Percentiles rank a stretch among this genome's conserved stretches.
These are phyloP conservation scores for Pseudomyrmex flavicornis DNA, from an alignment of 1,140 invertebrate species.

Conservation along the genomic window DNA sequence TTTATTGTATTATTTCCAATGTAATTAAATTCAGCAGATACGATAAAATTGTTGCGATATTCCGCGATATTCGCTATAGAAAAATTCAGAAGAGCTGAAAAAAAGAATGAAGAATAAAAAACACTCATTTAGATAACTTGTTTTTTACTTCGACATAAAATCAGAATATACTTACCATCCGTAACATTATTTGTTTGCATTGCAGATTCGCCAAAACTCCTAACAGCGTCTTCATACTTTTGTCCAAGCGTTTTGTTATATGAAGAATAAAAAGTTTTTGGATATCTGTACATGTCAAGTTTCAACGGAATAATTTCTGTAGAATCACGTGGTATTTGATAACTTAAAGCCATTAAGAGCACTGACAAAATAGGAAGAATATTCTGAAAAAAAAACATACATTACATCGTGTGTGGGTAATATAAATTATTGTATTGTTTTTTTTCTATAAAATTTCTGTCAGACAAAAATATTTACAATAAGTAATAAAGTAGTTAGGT, in stretches of 20 bases:
- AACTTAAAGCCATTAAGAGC: conserved; percentile 77
- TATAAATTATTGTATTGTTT: not conserved
- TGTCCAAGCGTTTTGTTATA: conserved; percentile 48
- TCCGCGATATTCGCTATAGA: conserved; percentile 72
- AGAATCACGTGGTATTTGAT: conserved; percentile 70
- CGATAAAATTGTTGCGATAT: conserved; percentile 79
- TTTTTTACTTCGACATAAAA: not conserved
- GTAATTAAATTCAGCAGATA: conserved; percentile 80
- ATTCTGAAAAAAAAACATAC: conserved; percentile 64
- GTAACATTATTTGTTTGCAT: conserved; percentile 57
- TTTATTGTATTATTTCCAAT: conserved; percentile 33
- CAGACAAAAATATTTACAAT: conserved; percentile 69
- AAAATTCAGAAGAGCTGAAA: conserved; percentile 75
- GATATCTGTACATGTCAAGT: conserved; percentile 74
- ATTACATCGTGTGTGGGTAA: not conserved
- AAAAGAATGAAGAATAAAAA: not conserved
- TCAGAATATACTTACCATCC: conserved; percentile 61
- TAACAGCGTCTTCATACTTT: conserved; percentile 69
- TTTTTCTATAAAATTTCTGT: conserved; percentile 30
- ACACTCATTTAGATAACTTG: conserved; percentile 21
- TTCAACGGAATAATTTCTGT: conserved; percentile 70
- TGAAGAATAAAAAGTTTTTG: conserved; percentile 74
- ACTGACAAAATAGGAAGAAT: conserved; percentile 76
- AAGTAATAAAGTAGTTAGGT: conserved; percentile 70
- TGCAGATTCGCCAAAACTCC: conserved; percentile 53